Base-by-base conservation (phyloP, 2,113 vertebrate species). In the Oceanodroma tethys region DNA sequence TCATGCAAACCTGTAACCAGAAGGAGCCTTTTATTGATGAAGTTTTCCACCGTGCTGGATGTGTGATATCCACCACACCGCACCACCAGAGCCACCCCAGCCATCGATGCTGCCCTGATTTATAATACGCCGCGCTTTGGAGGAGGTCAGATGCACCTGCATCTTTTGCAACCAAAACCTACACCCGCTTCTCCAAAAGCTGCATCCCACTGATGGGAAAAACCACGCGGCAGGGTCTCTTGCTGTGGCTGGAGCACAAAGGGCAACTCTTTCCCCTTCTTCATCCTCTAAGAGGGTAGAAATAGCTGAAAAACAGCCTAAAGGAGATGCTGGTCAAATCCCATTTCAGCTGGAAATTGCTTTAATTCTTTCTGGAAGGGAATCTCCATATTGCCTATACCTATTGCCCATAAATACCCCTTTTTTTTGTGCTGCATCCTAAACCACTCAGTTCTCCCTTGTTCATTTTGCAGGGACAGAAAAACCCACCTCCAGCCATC, bases 391-490 rank as follows among this genome's bases (percentile, higher is more conserved):
- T 43, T 58, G 21, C 26, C 42, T 29, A 11, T 23, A n/a, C 43
- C 7, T 15, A 21, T 43, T 58, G 21, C 26, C 42, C n/a, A 11
- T 23, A n/a, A 72, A 55, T 16, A n/a, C 2, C n/a, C 15, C 10
- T 1, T 32, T 50, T 42, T 58, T 70, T 59, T 59, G 25, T 3
- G 0, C 43, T 22, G 29, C 22, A 18, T 63, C 23, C 48, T 63
- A 25, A 48, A 63, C 27, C 8, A 0, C 30, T 2, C 5, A 1
- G 1, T 56, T 65, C n/a, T 42, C 25, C 58, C 50, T 36, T n/a
- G 4, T 25, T 23, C 21, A 16, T 70, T 43, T 60, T 36, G 13
- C 55, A 56, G 30, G 9, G 30, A 29, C 32, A 43, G n/a, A 36
- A 73, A 36, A 73, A 9, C 9, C 21, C 58, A 48, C 26, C 16